Evolutionary conservation across 1,140 invertebrate genomes (phyloP).

Genomic region (Hyles euphorbiae): DNA sequence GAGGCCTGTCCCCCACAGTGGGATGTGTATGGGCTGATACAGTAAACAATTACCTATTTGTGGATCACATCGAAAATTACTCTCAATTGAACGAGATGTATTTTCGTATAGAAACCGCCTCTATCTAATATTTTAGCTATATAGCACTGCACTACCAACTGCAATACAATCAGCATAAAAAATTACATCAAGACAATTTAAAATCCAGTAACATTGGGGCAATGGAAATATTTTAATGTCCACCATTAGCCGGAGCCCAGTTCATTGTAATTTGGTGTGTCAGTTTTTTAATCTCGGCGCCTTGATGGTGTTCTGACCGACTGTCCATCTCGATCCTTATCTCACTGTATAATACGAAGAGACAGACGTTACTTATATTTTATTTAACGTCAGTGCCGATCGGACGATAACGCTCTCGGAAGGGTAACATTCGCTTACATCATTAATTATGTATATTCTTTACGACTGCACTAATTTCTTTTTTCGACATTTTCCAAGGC

Average conservation of each 20-base stretch:
- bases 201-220: slow-evolving; percentile 40
- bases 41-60: too few species aligned
- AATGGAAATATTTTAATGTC: slow-evolving; percentile 72
- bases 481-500: background rate
- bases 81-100: too few species aligned
- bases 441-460: slow-evolving; percentile 60
- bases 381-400: slow-evolving; percentile 72
- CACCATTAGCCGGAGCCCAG: slow-evolving; percentile 60
- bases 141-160: too few species aligned
- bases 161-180: background rate
- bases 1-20: too few species aligned
- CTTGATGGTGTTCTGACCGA: slow-evolving; percentile 69
- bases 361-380: slow-evolving; percentile 73
- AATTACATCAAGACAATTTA: background rate
- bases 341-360: slow-evolving; percentile 67
- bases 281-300: slow-evolving; percentile 57
- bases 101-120: too few species aligned
- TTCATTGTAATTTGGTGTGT: slow-evolving; percentile 63
- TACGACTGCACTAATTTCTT: slow-evolving; percentile 32
- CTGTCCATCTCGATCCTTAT: slow-evolving; percentile 70
- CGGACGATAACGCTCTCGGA: slow-evolving; percentile 58
- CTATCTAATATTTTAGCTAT: too few species aligned
- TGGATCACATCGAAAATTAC: too few species aligned
- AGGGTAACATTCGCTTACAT: slow-evolving; percentile 64
- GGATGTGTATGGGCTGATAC: too few species aligned